A percentile compares a stretch with the other conserved stretches of the same genome.
Conservation (phyloP, 2,797 vertebrate species). For the Melanotaenia boesemani region DNA sequence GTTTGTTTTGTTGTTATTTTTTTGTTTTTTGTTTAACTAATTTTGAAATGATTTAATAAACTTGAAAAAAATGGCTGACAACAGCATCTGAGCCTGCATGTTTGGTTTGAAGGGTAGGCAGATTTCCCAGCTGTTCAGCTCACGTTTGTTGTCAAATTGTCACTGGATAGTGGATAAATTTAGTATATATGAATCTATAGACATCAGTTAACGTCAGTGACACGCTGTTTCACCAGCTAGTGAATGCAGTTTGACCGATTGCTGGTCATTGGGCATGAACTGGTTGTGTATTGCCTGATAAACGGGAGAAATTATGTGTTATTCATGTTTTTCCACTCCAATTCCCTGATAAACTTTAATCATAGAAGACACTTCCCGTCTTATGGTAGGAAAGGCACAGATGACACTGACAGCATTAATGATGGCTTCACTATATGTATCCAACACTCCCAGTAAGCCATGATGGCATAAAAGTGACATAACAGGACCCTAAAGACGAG, state of each 20-base stretch:
- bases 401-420: not conserved
- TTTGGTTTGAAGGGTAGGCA: not conserved
- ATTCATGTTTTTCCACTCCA: conserved; percentile 14
- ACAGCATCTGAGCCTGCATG: not conserved
- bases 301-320: not conserved
- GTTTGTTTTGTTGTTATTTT: not conserved
- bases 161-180: not conserved
- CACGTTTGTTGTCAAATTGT: not conserved
- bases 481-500: not conserved
- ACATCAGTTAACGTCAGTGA: not conserved
- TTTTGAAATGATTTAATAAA: not conserved
- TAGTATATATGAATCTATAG: not conserved
- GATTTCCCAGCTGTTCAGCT: not conserved
- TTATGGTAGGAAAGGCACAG: not conserved
- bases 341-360: conserved; percentile 5
- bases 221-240: not conserved
- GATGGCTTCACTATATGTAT: not conserved
- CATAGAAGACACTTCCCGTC: not conserved
- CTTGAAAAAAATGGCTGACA: not conserved
- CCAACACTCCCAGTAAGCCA: not conserved
- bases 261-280: not conserved
- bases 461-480: conserved; percentile 7
- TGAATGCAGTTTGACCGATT: not conserved
- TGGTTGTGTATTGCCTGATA: not conserved
- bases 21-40: not conserved